Percentiles rank a stretch among this genome's conserved stretches.
phyloP scores from a whole-genome alignment of 2,113 vertebrate genomes.

The Xenus cinereus region DNA sequence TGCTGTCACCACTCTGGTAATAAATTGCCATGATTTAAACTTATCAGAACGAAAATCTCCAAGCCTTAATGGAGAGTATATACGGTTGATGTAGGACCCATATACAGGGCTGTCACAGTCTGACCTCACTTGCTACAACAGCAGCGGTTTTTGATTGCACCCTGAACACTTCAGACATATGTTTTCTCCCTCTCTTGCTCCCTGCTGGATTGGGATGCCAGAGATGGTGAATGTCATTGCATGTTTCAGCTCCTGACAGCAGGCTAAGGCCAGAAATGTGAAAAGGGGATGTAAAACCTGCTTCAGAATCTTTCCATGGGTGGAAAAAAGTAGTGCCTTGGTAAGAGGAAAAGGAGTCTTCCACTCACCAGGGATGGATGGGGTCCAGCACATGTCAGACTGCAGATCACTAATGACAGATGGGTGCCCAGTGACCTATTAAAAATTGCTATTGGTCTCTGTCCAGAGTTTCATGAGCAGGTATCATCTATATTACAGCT shows the following conservation, averaged over 20 bases:
- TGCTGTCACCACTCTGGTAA: background rate
- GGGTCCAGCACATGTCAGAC: background rate
- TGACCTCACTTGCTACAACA: background rate
- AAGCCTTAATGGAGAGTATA: background rate
- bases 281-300: background rate
- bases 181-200: background rate
- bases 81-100: background rate
- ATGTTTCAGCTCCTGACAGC: background rate
- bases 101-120: background rate
- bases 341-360: background rate
- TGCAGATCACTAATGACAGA: background rate
- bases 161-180: background rate
- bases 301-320: background rate
- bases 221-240: background rate
- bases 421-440: background rate
- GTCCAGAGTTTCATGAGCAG: background rate
- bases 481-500: background rate
- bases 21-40: slow-evolving; percentile 28
- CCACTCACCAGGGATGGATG: fast-evolving
- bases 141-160: background rate
- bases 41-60: background rate
- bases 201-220: background rate
- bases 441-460: background rate
- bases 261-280: background rate
- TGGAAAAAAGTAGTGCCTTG: background rate